Evolutionary conservation across 2,113 vertebrate genomes (phyloP), one percentile per base, ranked within the genome.

Genomic region (Callopanchax toddi): DNA sequence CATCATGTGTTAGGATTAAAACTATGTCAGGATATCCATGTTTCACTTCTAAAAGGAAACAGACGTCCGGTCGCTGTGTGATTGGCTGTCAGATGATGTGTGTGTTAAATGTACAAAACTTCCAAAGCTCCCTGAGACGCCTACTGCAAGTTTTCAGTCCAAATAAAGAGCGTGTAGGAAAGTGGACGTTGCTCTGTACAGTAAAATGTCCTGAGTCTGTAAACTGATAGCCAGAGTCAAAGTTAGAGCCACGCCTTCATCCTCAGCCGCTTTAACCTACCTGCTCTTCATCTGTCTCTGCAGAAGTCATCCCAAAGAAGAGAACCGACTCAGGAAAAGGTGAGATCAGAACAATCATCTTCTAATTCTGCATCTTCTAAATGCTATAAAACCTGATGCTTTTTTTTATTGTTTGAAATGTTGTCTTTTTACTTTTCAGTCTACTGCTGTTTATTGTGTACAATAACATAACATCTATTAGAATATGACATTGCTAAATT

Each of bases 271-370:
- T 67, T 39, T 66, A 81, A 58, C 56, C 79, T 45, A 78, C 76
- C 78, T 86, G 62, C 45, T 1, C 52, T 65, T 74, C 50, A 59
- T 74, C 39, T 70, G 43, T 84, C 39, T 58, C 70, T 60, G 49
- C 89, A 93, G 92, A 83, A 65, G 82, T 89, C 68, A 51, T 72
- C 51, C 91, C 87, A 57, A 93, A 92, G 84, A 91, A 85, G 67
- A 88, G 86, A 76, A 72, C 84, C 51, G 86, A 78, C 73, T 91
- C 92, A 1, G 79, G 64, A 1, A 78, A 55, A 83, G 91, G 92
- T 93, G 69, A 86, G 86, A 70, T 32, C n/a, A 0, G 12, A 10
- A 21, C 1, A 16, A 10, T 17, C 17, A n/a, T 37, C 21, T 44
- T 8, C 16, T 34, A 48, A 0, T 10, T 29, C 10, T 16, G 18